These are phyloP conservation scores for Caretta caretta DNA, from an alignment of 2,113 vertebrate genomes.

Conservation along the genomic window DNA sequence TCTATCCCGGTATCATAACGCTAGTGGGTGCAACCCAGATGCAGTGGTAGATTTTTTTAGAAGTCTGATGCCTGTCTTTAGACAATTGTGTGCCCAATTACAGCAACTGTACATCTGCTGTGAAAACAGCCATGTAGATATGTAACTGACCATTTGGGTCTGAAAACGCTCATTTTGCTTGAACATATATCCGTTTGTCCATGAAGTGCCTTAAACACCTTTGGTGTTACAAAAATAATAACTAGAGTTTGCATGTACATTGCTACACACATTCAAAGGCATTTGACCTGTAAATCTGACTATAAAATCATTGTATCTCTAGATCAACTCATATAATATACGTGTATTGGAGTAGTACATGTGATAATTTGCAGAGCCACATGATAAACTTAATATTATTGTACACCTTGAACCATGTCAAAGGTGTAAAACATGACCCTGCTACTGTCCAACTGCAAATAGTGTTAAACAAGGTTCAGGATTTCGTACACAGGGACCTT, in stretches of 20 bases:
- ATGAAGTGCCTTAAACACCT: fast-evolving
- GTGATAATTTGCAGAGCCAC: background rate
- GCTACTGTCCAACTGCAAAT: background rate
- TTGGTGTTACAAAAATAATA: background rate
- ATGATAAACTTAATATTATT: background rate
- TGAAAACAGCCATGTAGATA: background rate
- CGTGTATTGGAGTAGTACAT: background rate
- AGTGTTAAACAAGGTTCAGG: background rate
- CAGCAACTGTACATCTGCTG: background rate
- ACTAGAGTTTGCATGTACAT: background rate
- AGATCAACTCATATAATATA: too few species aligned
- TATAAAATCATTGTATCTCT: background rate
- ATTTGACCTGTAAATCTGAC: background rate
- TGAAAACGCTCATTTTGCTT: background rate
- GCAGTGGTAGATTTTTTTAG: background rate
- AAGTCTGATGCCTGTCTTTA: background rate
- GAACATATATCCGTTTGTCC: background rate
- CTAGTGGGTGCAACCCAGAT: background rate
- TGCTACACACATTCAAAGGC: background rate
- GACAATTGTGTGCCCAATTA: background rate
- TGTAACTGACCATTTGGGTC: background rate
- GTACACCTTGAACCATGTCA: background rate
- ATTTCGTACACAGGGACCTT: background rate
- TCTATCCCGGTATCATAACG: background rate
- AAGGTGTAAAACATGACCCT: background rate